Evolutionary conservation across 2,888 invertebrate genomes (phyloP).

Genomic region (Melolontha melolontha): DNA sequence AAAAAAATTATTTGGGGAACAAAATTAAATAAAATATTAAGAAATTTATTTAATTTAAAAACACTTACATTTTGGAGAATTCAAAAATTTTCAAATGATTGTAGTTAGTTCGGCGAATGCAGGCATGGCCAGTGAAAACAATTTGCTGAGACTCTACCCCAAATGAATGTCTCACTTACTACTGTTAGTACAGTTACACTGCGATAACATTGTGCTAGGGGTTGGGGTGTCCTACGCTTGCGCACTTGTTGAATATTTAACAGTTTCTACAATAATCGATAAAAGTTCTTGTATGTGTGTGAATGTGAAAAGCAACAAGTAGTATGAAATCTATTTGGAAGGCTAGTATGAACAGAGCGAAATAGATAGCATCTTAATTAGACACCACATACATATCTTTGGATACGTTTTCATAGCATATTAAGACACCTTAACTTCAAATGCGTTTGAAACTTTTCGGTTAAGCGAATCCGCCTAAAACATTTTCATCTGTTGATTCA

Average conservation of each 20-base stretch:
- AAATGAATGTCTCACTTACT: slow-evolving; percentile 41
- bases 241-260: slow-evolving; percentile 52
- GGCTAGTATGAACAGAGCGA: not conserved
- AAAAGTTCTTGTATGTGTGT: slow-evolving; percentile 48
- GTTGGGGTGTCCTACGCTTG: slow-evolving; percentile 50
- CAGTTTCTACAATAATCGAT: slow-evolving; percentile 52
- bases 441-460: too few species aligned
- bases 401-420: too few species aligned
- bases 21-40: too few species aligned
- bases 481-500: too few species aligned
- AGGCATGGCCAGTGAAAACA: slow-evolving; percentile 9
- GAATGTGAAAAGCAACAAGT: slow-evolving; percentile 52
- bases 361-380: too few species aligned
- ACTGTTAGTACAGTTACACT: slow-evolving; percentile 40
- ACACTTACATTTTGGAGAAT: too few species aligned
- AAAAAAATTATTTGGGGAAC: too few species aligned
- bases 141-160: not conserved
- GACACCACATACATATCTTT: too few species aligned
- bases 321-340: slow-evolving; percentile 15
- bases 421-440: too few species aligned
- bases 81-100: too few species aligned
- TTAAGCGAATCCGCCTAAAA: too few species aligned
- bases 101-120: not conserved
- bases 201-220: slow-evolving; percentile 44
- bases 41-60: too few species aligned